Evolutionary conservation across 2,113 vertebrate genomes (phyloP), one percentile per base, ranked within the genome.

Genomic region (Trematomus loennbergii): DNA sequence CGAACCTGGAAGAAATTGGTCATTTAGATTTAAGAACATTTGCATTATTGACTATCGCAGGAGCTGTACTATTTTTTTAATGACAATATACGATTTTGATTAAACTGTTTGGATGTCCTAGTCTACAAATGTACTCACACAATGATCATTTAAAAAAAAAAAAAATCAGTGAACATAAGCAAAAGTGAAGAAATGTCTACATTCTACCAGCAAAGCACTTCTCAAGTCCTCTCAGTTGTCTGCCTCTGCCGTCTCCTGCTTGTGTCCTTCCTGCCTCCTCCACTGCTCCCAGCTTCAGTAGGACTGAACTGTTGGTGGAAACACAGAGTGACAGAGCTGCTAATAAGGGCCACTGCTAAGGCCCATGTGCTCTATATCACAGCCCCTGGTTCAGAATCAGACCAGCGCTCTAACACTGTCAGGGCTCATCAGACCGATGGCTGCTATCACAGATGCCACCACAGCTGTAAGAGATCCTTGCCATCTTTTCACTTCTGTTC

Each of bases 321-420:
- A 75, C 67, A 13, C 78, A 77, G 20, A 85, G 52, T 80, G 89
- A 91, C 90, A 82, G 86, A 69, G 77, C 65, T 58, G 81, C 81
- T 89, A 76, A 76, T 84, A 63, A 75, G 62, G 72, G 66, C 65
- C 78, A 53, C 81, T 55, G 15, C 74, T 69, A 1, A 22, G 79
- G 66, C 68, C 65, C 79, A 29, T 79, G 72, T 36, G 40, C 68
- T 86, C 79, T 12, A 12, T 69, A 15, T 82, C 77, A 72, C 65
- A 76, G 68, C 48, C 58, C 53, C 55, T 59, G 72, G 66, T 79
- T 67, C 64, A 73, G 70, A 87, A 67, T 62, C 64, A 77, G 75
- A 46, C 67, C 33, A 40, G 45, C 79, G 33, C 79, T 78, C 79
- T 17, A 73, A 65, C 62, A 40, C 64, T 72, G 87, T 83, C 89